phyloP scores from a whole-genome alignment of 2,888 invertebrate genomes.

The Nudaria mundana region DNA sequence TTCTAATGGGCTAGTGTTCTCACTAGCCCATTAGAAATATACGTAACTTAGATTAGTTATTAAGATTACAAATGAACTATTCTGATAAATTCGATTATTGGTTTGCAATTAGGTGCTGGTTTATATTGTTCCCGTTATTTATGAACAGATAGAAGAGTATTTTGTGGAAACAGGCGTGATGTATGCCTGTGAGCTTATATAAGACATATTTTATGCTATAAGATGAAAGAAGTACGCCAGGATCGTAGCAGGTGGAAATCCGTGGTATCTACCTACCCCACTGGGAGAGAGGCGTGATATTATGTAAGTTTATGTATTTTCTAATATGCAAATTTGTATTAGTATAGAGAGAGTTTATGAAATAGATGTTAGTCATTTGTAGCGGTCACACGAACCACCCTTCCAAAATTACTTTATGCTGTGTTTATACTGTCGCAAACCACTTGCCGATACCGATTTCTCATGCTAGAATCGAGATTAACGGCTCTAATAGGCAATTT shows the following conservation, averaged over 20 bases:
- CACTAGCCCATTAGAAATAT: no score
- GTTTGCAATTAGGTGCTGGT: constrained; percentile 13
- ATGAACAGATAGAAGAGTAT: no score
- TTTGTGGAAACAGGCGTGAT: background rate
- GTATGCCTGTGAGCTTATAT: background rate
- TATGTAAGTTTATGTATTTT: no score
- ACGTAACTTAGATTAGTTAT: constrained; percentile 66
- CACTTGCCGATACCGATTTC: background rate
- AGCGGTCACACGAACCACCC: constrained; percentile 47
- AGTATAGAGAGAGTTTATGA: constrained; percentile 51
- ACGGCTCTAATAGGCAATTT: no score
- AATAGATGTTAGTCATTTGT: constrained; percentile 57
- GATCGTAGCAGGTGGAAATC: no score
- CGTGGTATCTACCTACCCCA: no score
- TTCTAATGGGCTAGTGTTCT: constrained; percentile 58
- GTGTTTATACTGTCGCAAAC: constrained; percentile 8
- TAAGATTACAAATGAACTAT: constrained; percentile 65
- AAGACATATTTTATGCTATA: no score
- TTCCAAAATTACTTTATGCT: constrained; percentile 41
- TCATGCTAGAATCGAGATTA: no score
- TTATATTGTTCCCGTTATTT: no score
- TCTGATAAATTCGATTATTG: constrained; percentile 40
- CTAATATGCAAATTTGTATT: no score
- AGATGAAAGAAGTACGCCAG: no score
- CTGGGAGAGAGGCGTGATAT: no score